These are phyloP conservation scores for Hypanus sabinus DNA, from an alignment of 2,113 vertebrate species.

Conservation along the genomic window DNA sequence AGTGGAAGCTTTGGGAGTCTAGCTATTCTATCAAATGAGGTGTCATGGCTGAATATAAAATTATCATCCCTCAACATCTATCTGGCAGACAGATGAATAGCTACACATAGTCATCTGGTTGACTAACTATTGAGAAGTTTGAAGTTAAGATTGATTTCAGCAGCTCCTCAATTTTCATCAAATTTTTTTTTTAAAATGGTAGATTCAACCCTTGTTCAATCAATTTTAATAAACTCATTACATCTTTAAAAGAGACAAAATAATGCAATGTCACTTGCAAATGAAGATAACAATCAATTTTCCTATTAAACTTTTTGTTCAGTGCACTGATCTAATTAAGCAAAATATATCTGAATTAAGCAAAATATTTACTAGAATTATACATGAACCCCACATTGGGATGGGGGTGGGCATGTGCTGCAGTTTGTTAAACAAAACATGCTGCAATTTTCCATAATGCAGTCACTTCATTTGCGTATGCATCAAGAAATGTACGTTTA, in stretches of 20 bases:
- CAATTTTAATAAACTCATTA: background rate
- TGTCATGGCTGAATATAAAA: background rate
- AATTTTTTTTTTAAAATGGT: too few relatives aligned
- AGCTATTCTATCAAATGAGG: background rate
- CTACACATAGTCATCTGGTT: background rate
- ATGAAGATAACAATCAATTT: background rate
- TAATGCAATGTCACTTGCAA: background rate
- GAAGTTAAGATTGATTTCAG: background rate
- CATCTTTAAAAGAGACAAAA: background rate
- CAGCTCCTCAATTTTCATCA: background rate
- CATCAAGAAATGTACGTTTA: too few relatives aligned
- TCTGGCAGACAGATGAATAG: background rate
- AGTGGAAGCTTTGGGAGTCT: background rate
- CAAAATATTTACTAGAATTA: background rate
- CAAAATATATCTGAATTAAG: background rate
- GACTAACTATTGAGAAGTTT: background rate
- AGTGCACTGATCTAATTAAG: background rate
- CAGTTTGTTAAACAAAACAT: too few relatives aligned
- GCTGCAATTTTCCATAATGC: too few relatives aligned
- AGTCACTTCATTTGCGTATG: too few relatives aligned
- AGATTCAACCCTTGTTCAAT: background rate
- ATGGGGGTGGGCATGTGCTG: too few relatives aligned
- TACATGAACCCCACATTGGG: too few relatives aligned
- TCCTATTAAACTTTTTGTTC: background rate
- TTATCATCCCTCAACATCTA: background rate